Base-by-base conservation (phyloP, 2,888 invertebrate species). In the Apamea sordens region DNA sequence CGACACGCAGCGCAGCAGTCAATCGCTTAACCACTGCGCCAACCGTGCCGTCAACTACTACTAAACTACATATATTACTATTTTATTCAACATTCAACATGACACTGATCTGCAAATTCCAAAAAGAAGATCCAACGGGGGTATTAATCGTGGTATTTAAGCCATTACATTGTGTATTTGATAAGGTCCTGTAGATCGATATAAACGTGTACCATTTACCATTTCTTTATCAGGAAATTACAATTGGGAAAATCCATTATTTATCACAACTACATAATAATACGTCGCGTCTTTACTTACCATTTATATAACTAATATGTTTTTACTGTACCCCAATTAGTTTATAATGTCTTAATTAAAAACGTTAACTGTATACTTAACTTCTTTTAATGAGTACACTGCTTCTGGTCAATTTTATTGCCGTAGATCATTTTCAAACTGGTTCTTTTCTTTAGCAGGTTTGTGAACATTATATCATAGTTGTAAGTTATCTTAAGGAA, bases 311-410 rank as follows among this genome's bases (percentile, higher is more conserved):
- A 74, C 32, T 11, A 73, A 53, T 59, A 28, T n/a, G 67, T 68
- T 74, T 13, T 76, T 76, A 84, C 47, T 65, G 8, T 47, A 68
- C n/a, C 36, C 44, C 11, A 79, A 41, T 75, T 75, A 71, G 2
- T 70, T 59, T 67, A 21, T 67, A 79, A 59, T 72, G 21, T 64
- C 71, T 69, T 72, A 53, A 83, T 79, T 72, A 79, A 70, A 61
- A 56, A 28, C 28, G 11, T 65, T 28, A 68, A 56, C 71, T 53
- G 47, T 71, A 44, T 71, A 80, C 53, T 84, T 76, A 76, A 64
- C 15, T 73, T 73, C 56, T 53, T 47, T 5, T 56, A 81, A 84
- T 41, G 24, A 69, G 24, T 73, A 32, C 73, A 76, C 32, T 61
- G 61, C 32, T 70, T 76, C 63, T 73, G 63, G 36, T 44, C 0